A percentile compares a stretch with the other conserved stretches of the same genome.
These are phyloP conservation scores for Embidobia sp. DNA, from an alignment of 2,888 invertebrate species.

Conservation along the genomic window DNA sequence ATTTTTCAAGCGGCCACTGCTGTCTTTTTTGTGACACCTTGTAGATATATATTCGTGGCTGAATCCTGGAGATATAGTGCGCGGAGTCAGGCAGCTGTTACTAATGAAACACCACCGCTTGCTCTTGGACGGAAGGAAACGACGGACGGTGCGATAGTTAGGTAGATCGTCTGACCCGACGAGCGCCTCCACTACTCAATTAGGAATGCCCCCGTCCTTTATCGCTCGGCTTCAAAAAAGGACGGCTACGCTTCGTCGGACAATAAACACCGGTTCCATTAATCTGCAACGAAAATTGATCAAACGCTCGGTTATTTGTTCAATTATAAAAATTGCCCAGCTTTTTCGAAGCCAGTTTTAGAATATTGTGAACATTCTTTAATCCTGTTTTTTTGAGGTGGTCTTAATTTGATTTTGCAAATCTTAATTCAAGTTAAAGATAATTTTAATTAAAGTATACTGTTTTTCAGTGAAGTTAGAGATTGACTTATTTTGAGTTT, in stretches of 20 bases:
- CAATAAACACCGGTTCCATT: background rate
- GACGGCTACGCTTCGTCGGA: background rate
- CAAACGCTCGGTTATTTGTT: background rate
- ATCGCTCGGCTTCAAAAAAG: no score
- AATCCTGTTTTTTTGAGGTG: no score
- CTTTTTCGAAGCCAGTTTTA: no score
- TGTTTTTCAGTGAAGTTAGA: no score
- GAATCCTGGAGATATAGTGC: constrained; percentile 37
- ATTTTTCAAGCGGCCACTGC: constrained; percentile 31
- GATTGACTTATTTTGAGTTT: no score
- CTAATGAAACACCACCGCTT: constrained; percentile 43
- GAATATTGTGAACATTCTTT: no score
- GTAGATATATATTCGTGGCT: constrained; percentile 35
- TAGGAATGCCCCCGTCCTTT: constrained; percentile 21
- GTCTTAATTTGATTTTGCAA: no score
- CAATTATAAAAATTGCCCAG: background rate
- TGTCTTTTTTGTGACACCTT: constrained; percentile 41
- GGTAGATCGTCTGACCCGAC: constrained; percentile 40
- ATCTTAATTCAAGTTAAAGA: no score
- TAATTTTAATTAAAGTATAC: no score
- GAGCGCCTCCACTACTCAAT: constrained; percentile 22
- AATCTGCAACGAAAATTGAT: background rate
- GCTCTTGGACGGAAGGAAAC: constrained; percentile 44
- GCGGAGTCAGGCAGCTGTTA: constrained; percentile 49
- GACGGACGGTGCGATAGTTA: constrained; percentile 28